Conservation (phyloP, 2,113 vertebrate species). For the Syngnathoides biaculeatus region DNA sequence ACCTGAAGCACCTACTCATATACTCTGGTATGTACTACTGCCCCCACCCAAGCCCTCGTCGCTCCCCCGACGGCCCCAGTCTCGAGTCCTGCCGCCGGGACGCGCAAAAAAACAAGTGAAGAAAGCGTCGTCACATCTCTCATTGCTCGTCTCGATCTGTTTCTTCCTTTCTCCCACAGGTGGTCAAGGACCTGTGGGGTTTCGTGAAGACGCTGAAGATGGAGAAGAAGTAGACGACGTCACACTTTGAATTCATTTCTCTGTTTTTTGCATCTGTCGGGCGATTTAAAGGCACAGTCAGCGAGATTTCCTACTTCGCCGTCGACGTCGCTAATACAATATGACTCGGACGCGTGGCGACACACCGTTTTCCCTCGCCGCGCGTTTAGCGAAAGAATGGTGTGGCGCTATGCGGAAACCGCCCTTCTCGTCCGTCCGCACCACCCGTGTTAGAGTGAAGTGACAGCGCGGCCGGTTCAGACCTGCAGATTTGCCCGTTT, state of each 20-base stretch:
- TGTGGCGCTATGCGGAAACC: background rate
- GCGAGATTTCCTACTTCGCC: slow-evolving; percentile 38
- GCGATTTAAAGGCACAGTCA: slow-evolving; percentile 66
- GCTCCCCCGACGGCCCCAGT: slow-evolving; percentile 50
- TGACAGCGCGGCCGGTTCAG: background rate
- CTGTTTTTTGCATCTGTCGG: slow-evolving; percentile 30
- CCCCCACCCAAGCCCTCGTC: slow-evolving; percentile 60
- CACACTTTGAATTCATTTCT: slow-evolving; percentile 17
- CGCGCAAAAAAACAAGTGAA: slow-evolving; percentile 50
- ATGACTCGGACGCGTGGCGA: background rate
- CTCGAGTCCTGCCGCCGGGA: slow-evolving; percentile 56
- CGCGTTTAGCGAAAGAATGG: slow-evolving; percentile 4
- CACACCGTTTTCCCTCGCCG: background rate
- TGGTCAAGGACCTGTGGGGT: slow-evolving; percentile 77
- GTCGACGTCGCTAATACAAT: slow-evolving; percentile 6
- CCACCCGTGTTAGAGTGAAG: slow-evolving; percentile 10
- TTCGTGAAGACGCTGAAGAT: slow-evolving; percentile 72
- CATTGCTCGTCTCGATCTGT: slow-evolving; percentile 9
- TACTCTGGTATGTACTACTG: slow-evolving; percentile 71
- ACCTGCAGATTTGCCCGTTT: background rate
- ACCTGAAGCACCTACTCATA: slow-evolving; percentile 77
- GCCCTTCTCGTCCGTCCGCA: background rate
- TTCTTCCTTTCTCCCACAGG: slow-evolving; percentile 59
- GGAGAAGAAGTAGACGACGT: slow-evolving; percentile 62
- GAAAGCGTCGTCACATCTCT: slow-evolving; percentile 60